Evolutionary conservation across 2,888 invertebrate genomes (phyloP).

Genomic region (Metopia argyrocephala): DNA sequence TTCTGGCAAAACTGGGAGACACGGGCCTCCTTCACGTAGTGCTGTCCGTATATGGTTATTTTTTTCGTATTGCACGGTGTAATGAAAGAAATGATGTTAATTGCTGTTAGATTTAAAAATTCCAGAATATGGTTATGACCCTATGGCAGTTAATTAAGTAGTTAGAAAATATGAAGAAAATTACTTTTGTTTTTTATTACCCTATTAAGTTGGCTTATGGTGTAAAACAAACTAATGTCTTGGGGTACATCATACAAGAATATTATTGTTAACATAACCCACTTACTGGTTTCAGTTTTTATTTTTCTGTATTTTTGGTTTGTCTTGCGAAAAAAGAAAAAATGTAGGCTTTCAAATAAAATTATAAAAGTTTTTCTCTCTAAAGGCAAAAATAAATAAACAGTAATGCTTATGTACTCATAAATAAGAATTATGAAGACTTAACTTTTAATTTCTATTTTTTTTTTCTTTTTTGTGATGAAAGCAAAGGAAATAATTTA

Average conservation of each 20-base stretch:
- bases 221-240: background rate
- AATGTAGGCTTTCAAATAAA: slow-evolving; percentile 44
- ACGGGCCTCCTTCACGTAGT: too few species aligned
- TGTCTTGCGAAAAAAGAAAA: slow-evolving; percentile 11
- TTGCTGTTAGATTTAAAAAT: too few species aligned
- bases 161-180: too few species aligned
- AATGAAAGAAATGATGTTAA: too few species aligned
- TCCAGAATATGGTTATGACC: too few species aligned
- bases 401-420: slow-evolving; percentile 10
- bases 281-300: background rate
- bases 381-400: background rate
- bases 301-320: slow-evolving; percentile 2
- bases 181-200: background rate
- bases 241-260: background rate
- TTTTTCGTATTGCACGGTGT: too few species aligned
- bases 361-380: slow-evolving; percentile 57
- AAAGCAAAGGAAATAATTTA: slow-evolving; percentile 2
- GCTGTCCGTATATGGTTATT: too few species aligned
- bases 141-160: too few species aligned
- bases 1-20: too few species aligned
- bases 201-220: background rate
- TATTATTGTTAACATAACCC: slow-evolving; percentile 35
- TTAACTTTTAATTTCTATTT: slow-evolving; percentile 31
- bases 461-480: slow-evolving; percentile 13
- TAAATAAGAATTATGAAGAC: slow-evolving; percentile 56